Conservation (phyloP, 2,888 invertebrate species). For the Branchellion lobata region DNA sequence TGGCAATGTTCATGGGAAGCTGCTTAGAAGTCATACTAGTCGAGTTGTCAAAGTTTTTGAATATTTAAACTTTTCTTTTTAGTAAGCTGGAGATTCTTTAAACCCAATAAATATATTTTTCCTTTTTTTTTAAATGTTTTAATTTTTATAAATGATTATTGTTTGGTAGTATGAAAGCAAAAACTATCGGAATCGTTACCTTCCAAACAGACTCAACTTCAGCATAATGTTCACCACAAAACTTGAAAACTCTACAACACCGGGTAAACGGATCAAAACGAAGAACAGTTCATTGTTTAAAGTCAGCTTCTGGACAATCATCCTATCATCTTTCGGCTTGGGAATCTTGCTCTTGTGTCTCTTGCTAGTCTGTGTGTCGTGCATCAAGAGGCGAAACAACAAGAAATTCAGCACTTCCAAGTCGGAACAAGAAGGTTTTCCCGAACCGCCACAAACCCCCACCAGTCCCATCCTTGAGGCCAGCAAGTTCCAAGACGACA, state of each 20-base stretch:
- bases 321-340: background rate
- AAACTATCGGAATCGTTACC: too few species aligned
- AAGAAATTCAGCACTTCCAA: background rate
- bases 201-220: conserved; percentile 8
- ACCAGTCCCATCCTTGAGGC: background rate
- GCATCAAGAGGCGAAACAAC: background rate
- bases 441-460: background rate
- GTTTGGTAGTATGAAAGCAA: too few species aligned
- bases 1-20: too few species aligned
- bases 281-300: background rate
- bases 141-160: too few species aligned
- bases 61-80: too few species aligned
- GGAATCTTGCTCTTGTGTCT: background rate
- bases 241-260: background rate
- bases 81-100: too few species aligned
- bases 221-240: background rate
- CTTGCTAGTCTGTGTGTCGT: background rate
- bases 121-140: too few species aligned
- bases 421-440: conserved; percentile 9
- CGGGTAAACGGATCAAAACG: background rate
- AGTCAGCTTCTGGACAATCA: background rate
- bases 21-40: too few species aligned
- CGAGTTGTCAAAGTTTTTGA: too few species aligned
- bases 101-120: too few species aligned
- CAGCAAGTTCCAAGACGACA: too few species aligned